Base-by-base conservation (phyloP, 2,797 vertebrate genomes). In the Myotis myotis region DNA sequence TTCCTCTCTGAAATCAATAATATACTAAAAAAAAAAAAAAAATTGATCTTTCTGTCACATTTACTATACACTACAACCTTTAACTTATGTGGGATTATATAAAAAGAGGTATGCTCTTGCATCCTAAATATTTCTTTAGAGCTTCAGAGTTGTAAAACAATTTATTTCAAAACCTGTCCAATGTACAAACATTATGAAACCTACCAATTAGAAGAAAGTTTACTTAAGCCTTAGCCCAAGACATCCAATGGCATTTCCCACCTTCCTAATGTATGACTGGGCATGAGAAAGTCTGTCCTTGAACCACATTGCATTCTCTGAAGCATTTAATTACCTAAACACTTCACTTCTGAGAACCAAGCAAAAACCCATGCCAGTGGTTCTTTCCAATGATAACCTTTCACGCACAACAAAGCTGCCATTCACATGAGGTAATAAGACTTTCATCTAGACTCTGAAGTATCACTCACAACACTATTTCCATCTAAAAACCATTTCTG, bases 331-430 rank as follows among this genome's bases (percentile, higher is more conserved):
- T 70, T 74, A 92, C 28, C 55, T 33, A 81, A 55, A 79, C 33
- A 84, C 12, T 80, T 87, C 12, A 66, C 72, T 92, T 75, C 60
- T 86, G 49, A 86, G 22, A 64, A 82, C 23, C 44, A 87, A 86
- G 94, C 6, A 72, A 68, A 91, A 95, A 41, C 28, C 47, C 5
- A 68, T 4, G 25, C 33, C 57, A 80, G 44, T 16, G 83, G 41
- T 64, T 68, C n/a, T 88, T n/a, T 86, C 68, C 80, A 94, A 89
- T 12, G n/a, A 53, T 47, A 87, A 70, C n/a, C 17, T 91, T 95
- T 91, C 6, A 68, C 47, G 38, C 30, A 70, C 10, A 53, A 36
- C 53, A 75, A 89, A 76, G 36, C 8, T 82, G 62, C 20, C 57
- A 89, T 60, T 76, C 38, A 78, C 66, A 91, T 57, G 19, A 90